phyloP scores from a whole-genome alignment of 2,797 vertebrate genomes.

The Thripadectes ignobilis region DNA sequence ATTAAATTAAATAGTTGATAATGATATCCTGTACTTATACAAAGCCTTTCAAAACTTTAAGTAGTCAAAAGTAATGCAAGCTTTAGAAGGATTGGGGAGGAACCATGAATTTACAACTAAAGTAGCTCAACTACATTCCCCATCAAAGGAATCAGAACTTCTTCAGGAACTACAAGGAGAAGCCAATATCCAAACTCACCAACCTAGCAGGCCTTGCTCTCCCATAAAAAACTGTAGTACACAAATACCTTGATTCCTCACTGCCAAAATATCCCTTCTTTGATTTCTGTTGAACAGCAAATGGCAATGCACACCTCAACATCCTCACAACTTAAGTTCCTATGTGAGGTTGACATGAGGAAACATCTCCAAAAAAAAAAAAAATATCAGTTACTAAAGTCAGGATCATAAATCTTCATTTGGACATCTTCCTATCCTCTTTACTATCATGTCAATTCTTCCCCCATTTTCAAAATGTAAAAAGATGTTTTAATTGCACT shows the following conservation, averaged over 20 bases:
- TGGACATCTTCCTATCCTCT: background rate
- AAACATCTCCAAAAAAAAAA: background rate
- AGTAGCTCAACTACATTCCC: background rate
- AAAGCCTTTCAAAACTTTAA: background rate
- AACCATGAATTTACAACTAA: background rate
- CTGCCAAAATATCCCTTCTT: background rate
- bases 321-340: background rate
- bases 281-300: rapidly evolving
- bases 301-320: background rate
- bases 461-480: background rate
- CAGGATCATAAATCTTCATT: background rate
- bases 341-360: background rate
- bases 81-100: background rate
- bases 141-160: background rate
- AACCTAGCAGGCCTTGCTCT: background rate
- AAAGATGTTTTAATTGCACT: background rate
- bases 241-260: background rate
- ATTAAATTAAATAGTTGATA: background rate
- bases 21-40: background rate
- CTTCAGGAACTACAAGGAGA: background rate
- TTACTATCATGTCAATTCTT: background rate
- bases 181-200: background rate
- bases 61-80: background rate
- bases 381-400: background rate
- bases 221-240: background rate